Base-by-base conservation (phyloP, 23 tunicate species). In the Aplidium turbinatum region DNA sequence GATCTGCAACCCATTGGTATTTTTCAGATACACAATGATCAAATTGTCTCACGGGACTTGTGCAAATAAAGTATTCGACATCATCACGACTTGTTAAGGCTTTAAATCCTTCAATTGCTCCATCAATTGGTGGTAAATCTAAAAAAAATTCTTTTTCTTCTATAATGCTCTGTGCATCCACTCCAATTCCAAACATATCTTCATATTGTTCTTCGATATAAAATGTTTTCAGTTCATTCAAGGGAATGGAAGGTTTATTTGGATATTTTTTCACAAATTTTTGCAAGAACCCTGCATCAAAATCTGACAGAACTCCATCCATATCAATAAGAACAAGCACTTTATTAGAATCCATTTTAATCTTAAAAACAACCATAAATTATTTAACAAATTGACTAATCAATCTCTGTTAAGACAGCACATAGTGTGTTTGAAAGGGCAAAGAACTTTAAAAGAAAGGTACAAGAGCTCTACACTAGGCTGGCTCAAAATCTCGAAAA, bases 261-360 rank as follows among this genome's bases (percentile, higher is more conserved):
- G 72, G 72, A 66, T 66, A 4, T 5, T 13, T 4, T 39, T 66
- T n/a, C 38, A 9, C 38, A 24, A 66, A 66, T 38, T 39, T 38
- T 36, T 66, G 35, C 21, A 66, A 66, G 38, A 66, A 66, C 21
- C 72, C 72, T 13, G 72, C 72, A 35, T 66, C 31, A 23, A 66
- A 66, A 34, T 66, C 72, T 13, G 52, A 32, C 29, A 66, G 23
- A 6, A 66, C 72, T 19, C 72, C 72, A 66, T 66, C 72, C 72
- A 66, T 66, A 36, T 66, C 72, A 66, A 66, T 51, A 18, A 66
- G 30, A 19, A 66, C 51, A 35, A 38, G 21, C 27, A 66, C 50
- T 39, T 66, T 66, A 11, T 42, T 42, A 16, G 11, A 11, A 16
- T 9, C 11, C 50, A 42, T 42, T 42, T 42, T 42, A n/a, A n/a